phyloP scores from a whole-genome alignment of 2,113 vertebrate genomes.

The Megalops atlanticus region DNA sequence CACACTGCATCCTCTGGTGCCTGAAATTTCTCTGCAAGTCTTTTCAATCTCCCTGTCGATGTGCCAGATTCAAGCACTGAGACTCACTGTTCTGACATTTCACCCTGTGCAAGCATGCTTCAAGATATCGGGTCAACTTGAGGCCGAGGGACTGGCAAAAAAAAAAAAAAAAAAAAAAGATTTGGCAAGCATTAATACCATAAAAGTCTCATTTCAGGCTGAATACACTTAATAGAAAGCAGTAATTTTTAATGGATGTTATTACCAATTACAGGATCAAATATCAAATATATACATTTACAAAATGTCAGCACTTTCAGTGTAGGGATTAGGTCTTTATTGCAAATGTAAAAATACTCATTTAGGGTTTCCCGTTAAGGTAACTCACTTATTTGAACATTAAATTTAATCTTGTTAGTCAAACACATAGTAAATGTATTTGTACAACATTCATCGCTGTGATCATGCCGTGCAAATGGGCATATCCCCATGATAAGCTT shows the following conservation, averaged over 20 bases:
- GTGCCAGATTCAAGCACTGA: not conserved
- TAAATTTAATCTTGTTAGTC: too few relatives aligned
- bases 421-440: too few relatives aligned
- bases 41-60: too few relatives aligned
- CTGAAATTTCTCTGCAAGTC: not conserved
- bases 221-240: not conserved
- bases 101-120: not conserved
- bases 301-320: too few relatives aligned
- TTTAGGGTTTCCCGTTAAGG: not conserved
- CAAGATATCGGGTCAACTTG: not conserved
- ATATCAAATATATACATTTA: not conserved
- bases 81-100: not conserved
- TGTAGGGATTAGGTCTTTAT: too few relatives aligned
- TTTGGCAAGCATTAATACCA: not conserved
- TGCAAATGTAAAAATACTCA: not conserved
- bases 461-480: too few relatives aligned
- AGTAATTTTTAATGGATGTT: not conserved
- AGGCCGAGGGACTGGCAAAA: not conserved
- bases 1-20: not conserved
- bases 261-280: not conserved
- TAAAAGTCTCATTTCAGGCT: not conserved
- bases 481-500: too few relatives aligned
- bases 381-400: too few relatives aligned
- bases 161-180: not conserved
- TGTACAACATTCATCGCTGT: too few relatives aligned